Percentiles rank a stretch among this genome's conserved stretches.
Conservation (phyloP, 2,113 vertebrate species). For the Emydura subglobosa region DNA sequence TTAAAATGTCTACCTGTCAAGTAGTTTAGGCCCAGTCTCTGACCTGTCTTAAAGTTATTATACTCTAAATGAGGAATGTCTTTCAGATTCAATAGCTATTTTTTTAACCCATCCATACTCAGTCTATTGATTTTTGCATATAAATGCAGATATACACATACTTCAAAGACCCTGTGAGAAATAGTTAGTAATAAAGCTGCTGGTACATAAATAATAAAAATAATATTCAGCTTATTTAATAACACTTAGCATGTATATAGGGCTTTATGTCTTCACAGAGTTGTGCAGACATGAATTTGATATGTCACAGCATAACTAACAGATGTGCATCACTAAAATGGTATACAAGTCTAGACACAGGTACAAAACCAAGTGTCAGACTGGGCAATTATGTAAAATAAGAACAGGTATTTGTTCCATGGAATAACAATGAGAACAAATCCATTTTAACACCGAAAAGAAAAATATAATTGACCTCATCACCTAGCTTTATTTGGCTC, state of each 20-base stretch:
- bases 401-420: not conserved
- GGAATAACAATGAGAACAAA: slow-evolving; percentile 2
- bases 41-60: slow-evolving; percentile 38
- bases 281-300: not conserved
- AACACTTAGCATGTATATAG: slow-evolving; percentile 14
- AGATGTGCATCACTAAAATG: not conserved
- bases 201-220: slow-evolving; percentile 23
- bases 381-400: not conserved
- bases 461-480: not conserved
- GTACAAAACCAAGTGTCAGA: not conserved
- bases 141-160: not conserved
- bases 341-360: not conserved
- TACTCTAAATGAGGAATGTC: not conserved
- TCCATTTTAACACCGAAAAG: not conserved
- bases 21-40: slow-evolving; percentile 8
- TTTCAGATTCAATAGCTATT: not conserved
- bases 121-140: not conserved
- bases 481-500: not conserved
- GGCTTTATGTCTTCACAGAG: not conserved
- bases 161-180: slow-evolving; percentile 36
- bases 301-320: not conserved
- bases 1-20: slow-evolving; percentile 50
- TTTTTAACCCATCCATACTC: not conserved
- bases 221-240: not conserved
- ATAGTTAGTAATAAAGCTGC: not conserved